Percentiles rank a stretch among this genome's conserved stretches.
phyloP scores from a whole-genome alignment of 2,113 vertebrate species.

The Phaethornis superciliosus region DNA sequence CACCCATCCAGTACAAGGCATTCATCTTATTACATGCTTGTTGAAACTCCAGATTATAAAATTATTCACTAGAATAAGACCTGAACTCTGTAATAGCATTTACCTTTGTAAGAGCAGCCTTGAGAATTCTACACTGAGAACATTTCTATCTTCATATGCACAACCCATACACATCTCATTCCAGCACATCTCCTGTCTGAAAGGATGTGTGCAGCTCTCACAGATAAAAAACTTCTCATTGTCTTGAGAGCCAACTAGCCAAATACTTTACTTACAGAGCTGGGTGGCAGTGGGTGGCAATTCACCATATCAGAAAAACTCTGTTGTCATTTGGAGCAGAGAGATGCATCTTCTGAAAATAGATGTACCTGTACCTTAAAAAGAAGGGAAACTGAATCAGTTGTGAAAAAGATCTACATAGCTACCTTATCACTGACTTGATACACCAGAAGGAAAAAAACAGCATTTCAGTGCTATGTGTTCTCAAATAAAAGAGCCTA shows the following conservation, averaged over 20 bases:
- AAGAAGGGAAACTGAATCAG: neutral
- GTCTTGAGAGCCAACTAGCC: neutral
- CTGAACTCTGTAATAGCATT: neutral
- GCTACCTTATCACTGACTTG: neutral
- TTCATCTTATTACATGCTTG: neutral
- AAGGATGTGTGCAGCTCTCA: neutral
- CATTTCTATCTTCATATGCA: neutral
- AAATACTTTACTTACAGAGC: neutral
- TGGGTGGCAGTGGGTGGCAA: neutral
- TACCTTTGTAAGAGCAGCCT: neutral
- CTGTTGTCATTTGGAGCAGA: neutral
- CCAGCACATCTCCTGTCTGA: neutral
- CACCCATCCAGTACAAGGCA: neutral
- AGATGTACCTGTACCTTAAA: neutral
- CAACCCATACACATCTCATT: accelerated
- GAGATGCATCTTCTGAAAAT: neutral
- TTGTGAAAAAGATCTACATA: neutral
- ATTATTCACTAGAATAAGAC: neutral
- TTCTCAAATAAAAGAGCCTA: neutral
- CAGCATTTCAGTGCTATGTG: accelerated
- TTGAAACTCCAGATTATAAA: neutral
- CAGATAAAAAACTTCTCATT: neutral
- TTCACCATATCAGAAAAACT: neutral
- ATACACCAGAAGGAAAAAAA: neutral
- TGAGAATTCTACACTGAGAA: neutral